Conservation (phyloP, 2,888 invertebrate species). For the Calameuta filiformis region DNA sequence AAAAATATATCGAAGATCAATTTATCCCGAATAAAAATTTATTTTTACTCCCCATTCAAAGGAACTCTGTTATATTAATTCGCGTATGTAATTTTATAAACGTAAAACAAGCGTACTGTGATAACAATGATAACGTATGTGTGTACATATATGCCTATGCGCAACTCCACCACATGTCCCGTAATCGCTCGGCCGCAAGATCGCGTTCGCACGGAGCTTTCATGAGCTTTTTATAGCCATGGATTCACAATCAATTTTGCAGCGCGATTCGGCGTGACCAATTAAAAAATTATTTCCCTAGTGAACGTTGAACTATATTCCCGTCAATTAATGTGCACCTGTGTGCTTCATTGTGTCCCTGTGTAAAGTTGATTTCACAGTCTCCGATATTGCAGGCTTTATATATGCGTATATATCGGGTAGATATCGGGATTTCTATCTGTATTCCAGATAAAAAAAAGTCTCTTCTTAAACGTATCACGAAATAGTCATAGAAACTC, state of each 20-base stretch:
- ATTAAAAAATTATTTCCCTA: background rate
- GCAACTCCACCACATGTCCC: background rate
- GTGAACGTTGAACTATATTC: background rate
- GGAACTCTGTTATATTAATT: background rate
- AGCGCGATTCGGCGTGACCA: background rate
- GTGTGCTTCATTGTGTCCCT: background rate
- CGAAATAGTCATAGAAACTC: background rate
- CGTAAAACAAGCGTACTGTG: background rate
- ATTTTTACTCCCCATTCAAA: background rate
- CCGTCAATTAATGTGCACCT: background rate
- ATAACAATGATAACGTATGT: background rate
- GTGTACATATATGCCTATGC: background rate
- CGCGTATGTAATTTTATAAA: background rate
- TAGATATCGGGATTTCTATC: background rate
- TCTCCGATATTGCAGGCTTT: background rate
- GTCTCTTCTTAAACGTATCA: background rate
- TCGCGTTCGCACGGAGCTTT: background rate
- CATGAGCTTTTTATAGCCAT: background rate
- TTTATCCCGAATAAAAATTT: background rate
- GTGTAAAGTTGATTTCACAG: background rate
- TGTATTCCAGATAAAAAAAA: background rate
- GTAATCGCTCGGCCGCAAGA: background rate
- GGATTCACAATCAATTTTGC: background rate
- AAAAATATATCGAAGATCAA: background rate
- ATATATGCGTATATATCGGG: too few relatives aligned